Percentiles rank a stretch among this genome's conserved stretches.
Evolutionary conservation across 2,113 vertebrate genomes (phyloP).

Genomic region (Cyrtonyx montezumae): DNA sequence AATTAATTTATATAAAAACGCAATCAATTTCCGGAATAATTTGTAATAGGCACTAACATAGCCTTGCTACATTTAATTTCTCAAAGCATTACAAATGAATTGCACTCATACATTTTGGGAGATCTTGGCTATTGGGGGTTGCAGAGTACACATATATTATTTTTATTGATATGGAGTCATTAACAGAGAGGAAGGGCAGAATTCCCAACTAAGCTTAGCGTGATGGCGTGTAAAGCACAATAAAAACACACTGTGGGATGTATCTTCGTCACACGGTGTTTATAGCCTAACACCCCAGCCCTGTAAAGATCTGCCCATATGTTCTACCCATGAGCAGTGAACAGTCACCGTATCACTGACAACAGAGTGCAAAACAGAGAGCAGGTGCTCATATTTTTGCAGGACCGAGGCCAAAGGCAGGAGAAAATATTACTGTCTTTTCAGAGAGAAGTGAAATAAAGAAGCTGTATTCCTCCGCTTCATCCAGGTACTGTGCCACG

Average conservation of each 20-base stretch:
- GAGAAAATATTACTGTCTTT: not conserved
- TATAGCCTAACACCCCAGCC: not conserved
- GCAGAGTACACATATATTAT: not conserved
- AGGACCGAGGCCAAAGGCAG: not conserved
- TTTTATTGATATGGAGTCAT: not conserved
- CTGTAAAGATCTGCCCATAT: not conserved
- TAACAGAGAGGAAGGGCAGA: not conserved
- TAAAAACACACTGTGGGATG: not conserved
- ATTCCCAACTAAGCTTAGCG: not conserved
- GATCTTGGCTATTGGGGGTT: not conserved
- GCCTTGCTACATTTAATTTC: constrained; percentile 5
- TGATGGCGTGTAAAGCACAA: not conserved
- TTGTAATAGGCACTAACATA: not conserved
- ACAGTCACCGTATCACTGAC: not conserved
- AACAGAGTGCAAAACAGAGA: not conserved
- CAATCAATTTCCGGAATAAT: constrained; percentile 40
- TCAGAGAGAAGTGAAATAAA: not conserved
- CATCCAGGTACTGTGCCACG: not conserved
- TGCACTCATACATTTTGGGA: not conserved
- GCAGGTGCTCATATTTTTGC: not conserved
- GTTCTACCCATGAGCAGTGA: not conserved
- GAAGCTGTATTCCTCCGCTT: not conserved
- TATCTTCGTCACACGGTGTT: not conserved
- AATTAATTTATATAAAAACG: constrained; percentile 47
- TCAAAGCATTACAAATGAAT: constrained; percentile 9